Conservation (phyloP, 1,140 invertebrate genomes). For the Eurytemora carolleeae region DNA sequence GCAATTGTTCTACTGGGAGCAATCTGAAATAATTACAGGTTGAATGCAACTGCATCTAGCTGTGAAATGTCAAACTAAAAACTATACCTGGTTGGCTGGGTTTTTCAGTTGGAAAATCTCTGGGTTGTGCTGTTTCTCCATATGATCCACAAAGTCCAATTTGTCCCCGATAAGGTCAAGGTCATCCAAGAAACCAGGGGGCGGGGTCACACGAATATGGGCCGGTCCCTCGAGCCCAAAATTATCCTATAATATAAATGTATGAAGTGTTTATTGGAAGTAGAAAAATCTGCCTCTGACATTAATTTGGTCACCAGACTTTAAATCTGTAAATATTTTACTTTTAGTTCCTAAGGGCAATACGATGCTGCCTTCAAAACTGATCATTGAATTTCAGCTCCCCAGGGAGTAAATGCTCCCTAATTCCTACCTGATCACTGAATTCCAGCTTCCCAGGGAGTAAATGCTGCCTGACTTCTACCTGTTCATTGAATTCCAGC, state of each 20-base stretch:
- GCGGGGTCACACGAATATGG: constrained; percentile 7
- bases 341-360: too few relatives aligned
- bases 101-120: constrained; percentile 5
- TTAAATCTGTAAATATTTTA: background rate
- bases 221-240: constrained; percentile 4
- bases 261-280: too few relatives aligned
- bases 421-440: constrained; percentile 8
- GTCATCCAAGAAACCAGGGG: constrained; percentile 12
- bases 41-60: too few relatives aligned
- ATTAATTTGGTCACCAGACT: too few relatives aligned
- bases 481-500: constrained; percentile 15
- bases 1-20: background rate
- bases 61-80: too few relatives aligned
- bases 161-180: constrained; percentile 9
- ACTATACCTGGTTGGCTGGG: background rate
- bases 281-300: too few relatives aligned
- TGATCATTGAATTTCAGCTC: background rate
- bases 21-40: too few relatives aligned
- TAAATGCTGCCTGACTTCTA: constrained; percentile 1
- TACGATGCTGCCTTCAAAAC: background rate
- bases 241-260: background rate
- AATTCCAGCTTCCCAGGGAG: constrained; percentile 14
- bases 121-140: constrained; percentile 11
- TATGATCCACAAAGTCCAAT: constrained; percentile 7
- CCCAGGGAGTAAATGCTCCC: background rate